Evolutionary conservation across 30 jellyfish, hydroid and myxozoan species (phyloP).

Genomic region (Haliclystus octoradiatus): DNA sequence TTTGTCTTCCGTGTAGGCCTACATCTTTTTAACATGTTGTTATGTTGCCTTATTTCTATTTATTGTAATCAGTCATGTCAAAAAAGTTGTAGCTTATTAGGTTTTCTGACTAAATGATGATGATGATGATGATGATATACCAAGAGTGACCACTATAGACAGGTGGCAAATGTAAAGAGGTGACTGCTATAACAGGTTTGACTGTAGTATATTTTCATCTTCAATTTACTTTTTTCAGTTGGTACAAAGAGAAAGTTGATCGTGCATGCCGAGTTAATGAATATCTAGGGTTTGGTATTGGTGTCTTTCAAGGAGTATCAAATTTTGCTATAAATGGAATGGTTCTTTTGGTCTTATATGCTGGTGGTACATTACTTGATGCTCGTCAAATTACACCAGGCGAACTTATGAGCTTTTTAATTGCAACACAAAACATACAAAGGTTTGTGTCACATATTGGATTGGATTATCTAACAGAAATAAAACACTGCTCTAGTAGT

Average conservation of each 20-base stretch:
- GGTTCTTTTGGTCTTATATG: constrained; percentile 60
- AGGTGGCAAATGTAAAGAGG: too few species aligned
- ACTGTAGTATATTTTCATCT: neutral
- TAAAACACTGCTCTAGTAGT: too few species aligned
- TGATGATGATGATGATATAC: too few species aligned
- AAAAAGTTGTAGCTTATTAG: too few species aligned
- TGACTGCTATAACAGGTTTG: too few species aligned
- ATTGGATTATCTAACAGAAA: too few species aligned
- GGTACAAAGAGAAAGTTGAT: constrained; percentile 70
- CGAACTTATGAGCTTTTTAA: constrained; percentile 81
- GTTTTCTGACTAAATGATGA: too few species aligned
- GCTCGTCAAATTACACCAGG: constrained; percentile 64
- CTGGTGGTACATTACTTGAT: constrained; percentile 78
- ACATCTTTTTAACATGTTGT: too few species aligned
- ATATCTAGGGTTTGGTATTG: constrained; percentile 88
- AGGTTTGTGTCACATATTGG: constrained; percentile 50
- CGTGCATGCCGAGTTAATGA: constrained; percentile 53
- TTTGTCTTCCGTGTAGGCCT: too few species aligned
- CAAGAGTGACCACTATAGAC: too few species aligned
- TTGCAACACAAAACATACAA: constrained; percentile 94
- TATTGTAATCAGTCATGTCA: too few species aligned
- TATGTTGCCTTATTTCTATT: too few species aligned
- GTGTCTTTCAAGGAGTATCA: constrained; percentile 84
- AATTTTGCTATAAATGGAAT: constrained; percentile 92
- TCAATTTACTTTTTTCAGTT: constrained; percentile 23